Evolutionary conservation across 1,140 invertebrate species (phyloP), one percentile per base, ranked within the genome.

Genomic region (Drosophila rufa): DNA sequence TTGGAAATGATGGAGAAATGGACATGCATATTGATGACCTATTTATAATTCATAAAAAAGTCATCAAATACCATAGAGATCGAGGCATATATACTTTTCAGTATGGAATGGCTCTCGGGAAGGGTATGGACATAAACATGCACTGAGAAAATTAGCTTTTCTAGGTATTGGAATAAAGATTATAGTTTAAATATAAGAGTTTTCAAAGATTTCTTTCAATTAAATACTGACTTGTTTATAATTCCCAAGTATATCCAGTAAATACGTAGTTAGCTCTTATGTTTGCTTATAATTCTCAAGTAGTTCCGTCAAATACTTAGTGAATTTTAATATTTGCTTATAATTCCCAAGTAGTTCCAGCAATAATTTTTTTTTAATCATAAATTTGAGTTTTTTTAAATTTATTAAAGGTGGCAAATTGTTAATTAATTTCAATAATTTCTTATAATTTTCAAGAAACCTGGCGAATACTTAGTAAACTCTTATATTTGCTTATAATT

Each of bases 1-100:
- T 68, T 68, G 25, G 25, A 15, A 22, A 11, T 50, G 58, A 62
- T 46, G 17, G 11, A 33, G 19, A 36, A 36, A 45, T 17, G 17
- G 46, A n/a, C 36, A 46, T 46, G 67, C 47, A 69, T 69, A 45
- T 69, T 46, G 19, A 69, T 67, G 22, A 22, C 36, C 38, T 45
- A 53, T 45, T 69, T 69, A 45, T 19, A 38, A 19, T 50, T 17
- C 59, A 33, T 50, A 38, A 33, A 19, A 50, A 40, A 27, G 56
- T 48, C 56, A 19, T 47, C 2, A 47, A 51, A 51, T 14, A 11
- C n/a, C 5, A n/a, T 25, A 25, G 9, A 42, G 55, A n/a, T 25
- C n/a, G 9, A 42, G 55, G 15, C 36, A 25, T n/a, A 25, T 12
- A 11, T 3, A 25, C 14, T 25, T 57, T 38, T 1, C 19, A 25